Evolutionary conservation across 2,888 invertebrate species (phyloP), one percentile per base, ranked within the genome.

Genomic region (Leucophora obtusa): DNA sequence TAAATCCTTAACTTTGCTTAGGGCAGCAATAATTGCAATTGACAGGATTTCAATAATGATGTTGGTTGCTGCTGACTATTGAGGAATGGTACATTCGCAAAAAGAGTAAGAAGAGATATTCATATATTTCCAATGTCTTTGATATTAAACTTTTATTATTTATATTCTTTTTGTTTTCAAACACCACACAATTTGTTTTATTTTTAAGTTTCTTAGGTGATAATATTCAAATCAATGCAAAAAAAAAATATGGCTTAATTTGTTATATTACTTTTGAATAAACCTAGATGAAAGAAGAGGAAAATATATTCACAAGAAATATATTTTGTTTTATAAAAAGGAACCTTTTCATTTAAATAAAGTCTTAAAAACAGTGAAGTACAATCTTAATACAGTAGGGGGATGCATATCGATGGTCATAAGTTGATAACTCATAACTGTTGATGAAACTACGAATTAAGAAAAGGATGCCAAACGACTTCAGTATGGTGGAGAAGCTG

Each of bases 1-100:
- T 63, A 78, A 82, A 78, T 72, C 69, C 71, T 82, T 78, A 78
- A 72, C 76, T 66, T 75, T 84, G 84, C 87, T 74, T 73, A 72
- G 83, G 81, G 78, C 76, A 85, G 84, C 84, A 85, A 85, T 87
- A 88, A 87, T 87, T 87, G 87, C 88, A 87, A 88, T 84, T 87
- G 87, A 87, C 87, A 87, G 87, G 86, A 87, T 78, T 72, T 82
- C 70, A 80, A 80, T 79, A 71, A 73, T 65, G 69, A 62, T 71
- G 53, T 59, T 54, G 72, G 59, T 50, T 56, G 24, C 1, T 43
- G 47, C 7, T 68, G 56, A 68, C 18, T 14, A 28, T 28, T 3
- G 15, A 9, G 15, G 59, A 38, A 21, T 24, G 15, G 3, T 35
- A 65, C n/a, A 71, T 17, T 3, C 18, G 47, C 28, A 43, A 24